A percentile compares a stretch with the other conserved stretches of the same genome.
Evolutionary conservation across 1,140 invertebrate species (phyloP).

Genomic region (Zaprionus kolodkinae): DNA sequence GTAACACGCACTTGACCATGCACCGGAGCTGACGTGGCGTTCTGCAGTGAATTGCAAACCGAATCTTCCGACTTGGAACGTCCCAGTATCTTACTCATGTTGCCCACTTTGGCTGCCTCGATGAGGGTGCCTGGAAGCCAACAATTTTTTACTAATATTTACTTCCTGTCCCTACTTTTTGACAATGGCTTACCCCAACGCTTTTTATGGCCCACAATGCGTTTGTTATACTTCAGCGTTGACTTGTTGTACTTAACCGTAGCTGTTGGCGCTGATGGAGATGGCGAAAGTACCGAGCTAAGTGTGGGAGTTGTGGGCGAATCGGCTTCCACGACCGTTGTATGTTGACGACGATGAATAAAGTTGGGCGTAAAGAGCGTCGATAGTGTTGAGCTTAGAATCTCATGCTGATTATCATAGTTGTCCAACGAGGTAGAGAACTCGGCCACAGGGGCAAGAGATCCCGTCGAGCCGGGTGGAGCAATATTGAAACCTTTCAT

Average conservation of each 20-base stretch:
- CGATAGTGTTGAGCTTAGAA: constrained; percentile 73
- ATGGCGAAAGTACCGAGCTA: constrained; percentile 8
- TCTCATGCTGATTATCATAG: constrained; percentile 84
- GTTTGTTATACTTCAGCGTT: constrained; percentile 85
- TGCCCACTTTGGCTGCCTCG: constrained; percentile 92
- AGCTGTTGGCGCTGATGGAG: constrained; percentile 18
- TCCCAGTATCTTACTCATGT: constrained; percentile 90
- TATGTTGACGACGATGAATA: constrained; percentile 74
- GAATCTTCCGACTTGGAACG: constrained; percentile 92
- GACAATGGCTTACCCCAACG: constrained; percentile 85
- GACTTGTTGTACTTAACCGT: constrained; percentile 80
- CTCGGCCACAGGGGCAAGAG: constrained; percentile 90
- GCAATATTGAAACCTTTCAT: constrained; percentile 98
- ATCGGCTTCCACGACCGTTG: constrained; percentile 47
- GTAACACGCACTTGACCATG: constrained; percentile 76
- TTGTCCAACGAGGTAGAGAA: constrained; percentile 89
- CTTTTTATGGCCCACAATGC: constrained; percentile 88
- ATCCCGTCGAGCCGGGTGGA: constrained; percentile 87
- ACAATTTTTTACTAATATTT: not conserved
- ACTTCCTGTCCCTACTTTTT: not conserved
- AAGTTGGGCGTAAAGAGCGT: constrained; percentile 84
- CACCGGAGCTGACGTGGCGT: constrained; percentile 55
- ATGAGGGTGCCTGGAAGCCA: constrained; percentile 88
- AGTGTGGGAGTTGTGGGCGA: constrained; percentile 62
- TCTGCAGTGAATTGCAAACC: constrained; percentile 88